These are phyloP conservation scores for Sarcophaga peregrina DNA, from an alignment of 1,140 invertebrate genomes.

Conservation along the genomic window DNA sequence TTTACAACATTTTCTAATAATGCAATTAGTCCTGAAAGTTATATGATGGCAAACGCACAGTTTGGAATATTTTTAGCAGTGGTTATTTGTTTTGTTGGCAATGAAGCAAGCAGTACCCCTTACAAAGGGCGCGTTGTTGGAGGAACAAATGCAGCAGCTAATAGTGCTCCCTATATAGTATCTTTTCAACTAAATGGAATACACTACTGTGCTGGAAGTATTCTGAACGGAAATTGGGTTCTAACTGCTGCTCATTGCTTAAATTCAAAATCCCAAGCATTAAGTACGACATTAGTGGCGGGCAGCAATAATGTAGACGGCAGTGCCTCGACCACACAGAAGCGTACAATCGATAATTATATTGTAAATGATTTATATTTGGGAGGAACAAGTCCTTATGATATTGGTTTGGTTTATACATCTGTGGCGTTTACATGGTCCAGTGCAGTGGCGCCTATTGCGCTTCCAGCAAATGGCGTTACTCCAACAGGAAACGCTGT, in stretches of 20 bases:
- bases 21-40: not conserved
- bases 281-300: conserved; percentile 55
- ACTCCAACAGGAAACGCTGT: conserved; percentile 66
- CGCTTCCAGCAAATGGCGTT: conserved; percentile 63
- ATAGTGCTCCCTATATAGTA: conserved; percentile 63
- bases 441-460: conserved; percentile 65
- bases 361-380: conserved; percentile 57
- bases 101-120: no score
- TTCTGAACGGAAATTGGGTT: conserved; percentile 69
- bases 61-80: not conserved
- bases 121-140: conserved; percentile 58
- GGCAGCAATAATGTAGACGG: conserved; percentile 57
- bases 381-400: conserved; percentile 67
- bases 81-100: no score
- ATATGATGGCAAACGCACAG: not conserved
- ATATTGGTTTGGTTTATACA: conserved; percentile 69
- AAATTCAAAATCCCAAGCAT: conserved; percentile 53
- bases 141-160: conserved; percentile 52
- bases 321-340: conserved; percentile 56
- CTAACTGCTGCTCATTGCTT: conserved; percentile 67
- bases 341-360: conserved; percentile 55
- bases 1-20: no score
- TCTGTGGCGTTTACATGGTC: conserved; percentile 67
- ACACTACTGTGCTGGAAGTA: conserved; percentile 71
- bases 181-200: conserved; percentile 58